Conservation (phyloP, 2,113 vertebrate genomes). For the Haemorhous mexicanus region DNA sequence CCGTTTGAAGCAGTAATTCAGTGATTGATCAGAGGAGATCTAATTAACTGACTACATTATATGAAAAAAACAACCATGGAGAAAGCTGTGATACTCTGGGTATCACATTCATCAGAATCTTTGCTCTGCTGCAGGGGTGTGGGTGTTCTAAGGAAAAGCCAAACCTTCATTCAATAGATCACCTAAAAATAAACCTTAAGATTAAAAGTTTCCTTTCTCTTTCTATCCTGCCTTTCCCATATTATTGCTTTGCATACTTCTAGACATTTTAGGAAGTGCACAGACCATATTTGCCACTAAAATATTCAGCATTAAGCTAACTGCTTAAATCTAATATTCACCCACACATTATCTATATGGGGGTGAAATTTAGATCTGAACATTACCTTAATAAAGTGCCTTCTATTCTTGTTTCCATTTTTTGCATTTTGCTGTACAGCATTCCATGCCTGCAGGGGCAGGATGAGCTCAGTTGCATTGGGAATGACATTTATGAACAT, state of each 20-base stretch:
- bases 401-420: constrained; percentile 16
- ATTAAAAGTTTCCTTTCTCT: constrained; percentile 31
- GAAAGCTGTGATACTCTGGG: constrained; percentile 3
- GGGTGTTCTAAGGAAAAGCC: not conserved
- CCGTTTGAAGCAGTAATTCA: constrained; percentile 5
- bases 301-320: constrained; percentile 24
- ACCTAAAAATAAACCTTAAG: constrained; percentile 29
- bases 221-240: constrained; percentile 3
- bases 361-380: constrained; percentile 55
- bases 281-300: constrained; percentile 33
- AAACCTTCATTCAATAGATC: not conserved
- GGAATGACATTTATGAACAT: not conserved
- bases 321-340: constrained; percentile 55
- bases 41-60: constrained; percentile 36
- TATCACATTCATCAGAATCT: constrained; percentile 20
- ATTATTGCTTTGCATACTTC: not conserved
- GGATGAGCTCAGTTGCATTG: not conserved
- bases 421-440: constrained; percentile 34
- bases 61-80: not conserved
- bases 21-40: constrained; percentile 44
- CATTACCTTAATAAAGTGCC: constrained; percentile 52
- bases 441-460: not conserved
- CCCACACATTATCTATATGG: constrained; percentile 25
- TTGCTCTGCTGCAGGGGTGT: not conserved
- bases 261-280: constrained; percentile 44